Percentiles rank a stretch among this genome's conserved stretches.
Conservation (phyloP, 2,113 vertebrate genomes). For the Carassius auratus region DNA sequence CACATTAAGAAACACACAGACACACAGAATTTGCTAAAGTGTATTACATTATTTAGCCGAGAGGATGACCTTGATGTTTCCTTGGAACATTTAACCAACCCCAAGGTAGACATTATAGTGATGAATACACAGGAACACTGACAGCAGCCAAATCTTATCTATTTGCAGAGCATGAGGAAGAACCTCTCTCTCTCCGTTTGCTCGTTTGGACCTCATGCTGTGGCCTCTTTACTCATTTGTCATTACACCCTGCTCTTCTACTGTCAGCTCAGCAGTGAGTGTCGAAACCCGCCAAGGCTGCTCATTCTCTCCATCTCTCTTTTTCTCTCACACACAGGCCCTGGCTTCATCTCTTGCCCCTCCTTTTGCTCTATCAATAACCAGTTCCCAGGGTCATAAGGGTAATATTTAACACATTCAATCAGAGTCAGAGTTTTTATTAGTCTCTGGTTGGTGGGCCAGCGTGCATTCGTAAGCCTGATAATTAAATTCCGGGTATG, state of each 20-base stretch:
- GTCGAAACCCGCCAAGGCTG: conserved; percentile 50
- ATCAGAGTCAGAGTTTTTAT: conserved; percentile 42
- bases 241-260: conserved; percentile 48
- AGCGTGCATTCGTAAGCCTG: background rate
- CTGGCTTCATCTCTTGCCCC: background rate
- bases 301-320: conserved; percentile 44
- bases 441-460: conserved; percentile 47
- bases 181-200: conserved; percentile 10
- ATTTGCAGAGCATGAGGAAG: conserved; percentile 75
- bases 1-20: conserved; percentile 63
- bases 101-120: conserved; percentile 80
- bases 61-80: conserved; percentile 79
- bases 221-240: conserved; percentile 64
- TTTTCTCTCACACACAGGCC: conserved; percentile 18
- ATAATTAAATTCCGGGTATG: conserved; percentile 46
- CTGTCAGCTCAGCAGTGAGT: conserved; percentile 52
- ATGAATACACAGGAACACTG: conserved; percentile 74
- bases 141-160: conserved; percentile 74
- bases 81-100: conserved; percentile 82
- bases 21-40: conserved; percentile 64
- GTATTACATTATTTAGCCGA: conserved; percentile 74
- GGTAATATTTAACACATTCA: conserved; percentile 56
- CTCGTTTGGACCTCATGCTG: conserved; percentile 71
- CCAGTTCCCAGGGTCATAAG: conserved; percentile 43
- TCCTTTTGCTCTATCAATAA: conserved; percentile 38